Conservation (phyloP, 2,113 vertebrate genomes). For the Odocoileus hemionus region DNA sequence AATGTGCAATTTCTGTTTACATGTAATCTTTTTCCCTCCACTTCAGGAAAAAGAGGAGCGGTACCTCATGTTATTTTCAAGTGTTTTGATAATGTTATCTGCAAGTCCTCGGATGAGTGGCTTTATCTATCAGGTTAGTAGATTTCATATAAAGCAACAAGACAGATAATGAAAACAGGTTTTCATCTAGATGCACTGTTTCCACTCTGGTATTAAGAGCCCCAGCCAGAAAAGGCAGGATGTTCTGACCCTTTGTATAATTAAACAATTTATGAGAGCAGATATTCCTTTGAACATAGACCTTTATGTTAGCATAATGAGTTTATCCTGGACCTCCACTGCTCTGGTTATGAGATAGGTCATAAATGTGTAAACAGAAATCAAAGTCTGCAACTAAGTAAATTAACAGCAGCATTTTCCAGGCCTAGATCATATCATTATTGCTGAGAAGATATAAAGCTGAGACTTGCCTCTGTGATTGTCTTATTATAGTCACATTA, state of each 20-base stretch:
- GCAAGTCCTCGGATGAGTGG: conserved; percentile 98
- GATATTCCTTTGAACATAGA: conserved; percentile 26
- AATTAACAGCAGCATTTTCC: neutral
- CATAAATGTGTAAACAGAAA: neutral
- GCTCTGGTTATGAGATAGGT: neutral
- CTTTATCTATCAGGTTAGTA: conserved; percentile 95
- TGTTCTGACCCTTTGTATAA: conserved; percentile 19
- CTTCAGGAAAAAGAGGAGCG: conserved; percentile 94
- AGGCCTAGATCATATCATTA: neutral
- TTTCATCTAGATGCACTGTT: neutral
- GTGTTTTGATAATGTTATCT: conserved; percentile 90
- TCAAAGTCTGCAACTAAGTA: neutral
- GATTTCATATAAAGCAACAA: conserved; percentile 17
- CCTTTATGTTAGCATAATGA: conserved; percentile 6
- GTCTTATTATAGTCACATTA: neutral
- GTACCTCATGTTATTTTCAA: conserved; percentile 95
- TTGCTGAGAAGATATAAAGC: conserved; percentile 27
- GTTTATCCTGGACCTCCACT: neutral
- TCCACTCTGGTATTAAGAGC: neutral
- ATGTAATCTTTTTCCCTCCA: conserved; percentile 25
- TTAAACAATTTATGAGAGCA: conserved; percentile 29
- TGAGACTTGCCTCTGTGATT: neutral
- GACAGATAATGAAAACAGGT: neutral
- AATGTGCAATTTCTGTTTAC: neutral
- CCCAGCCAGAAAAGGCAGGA: neutral